Percentiles rank a stretch among this genome's conserved stretches.
Evolutionary conservation across 2,888 invertebrate species (phyloP).

Genomic region (Pollenia amentaria): DNA sequence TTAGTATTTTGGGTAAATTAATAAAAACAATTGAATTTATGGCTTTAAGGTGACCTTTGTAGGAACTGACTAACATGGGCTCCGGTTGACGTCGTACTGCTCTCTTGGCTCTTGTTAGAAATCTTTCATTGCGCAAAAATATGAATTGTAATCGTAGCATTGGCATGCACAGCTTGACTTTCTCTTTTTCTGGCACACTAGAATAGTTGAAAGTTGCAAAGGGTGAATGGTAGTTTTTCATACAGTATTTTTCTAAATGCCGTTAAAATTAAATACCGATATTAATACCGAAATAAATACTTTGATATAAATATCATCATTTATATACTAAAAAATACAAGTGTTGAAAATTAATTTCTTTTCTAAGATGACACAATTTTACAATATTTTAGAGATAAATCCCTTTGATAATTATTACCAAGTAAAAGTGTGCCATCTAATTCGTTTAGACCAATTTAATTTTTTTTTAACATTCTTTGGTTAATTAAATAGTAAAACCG

Average conservation of each 20-base stretch:
- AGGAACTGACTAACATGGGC: conserved; percentile 89
- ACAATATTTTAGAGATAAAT: no score
- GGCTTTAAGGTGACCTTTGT: conserved; percentile 89
- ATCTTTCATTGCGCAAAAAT: conserved; percentile 89
- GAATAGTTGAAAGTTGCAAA: conserved; percentile 26
- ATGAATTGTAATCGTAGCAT: conserved; percentile 88
- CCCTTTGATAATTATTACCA: no score
- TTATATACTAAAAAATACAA: no score
- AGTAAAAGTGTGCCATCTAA: no score
- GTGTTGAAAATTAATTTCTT: no score
- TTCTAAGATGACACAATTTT: no score
- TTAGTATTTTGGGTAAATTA: conserved; percentile 87
- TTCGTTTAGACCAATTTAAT: no score
- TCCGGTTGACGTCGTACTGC: conserved; percentile 86
- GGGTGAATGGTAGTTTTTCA: not conserved
- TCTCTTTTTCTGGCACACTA: conserved; percentile 81
- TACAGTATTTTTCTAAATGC: not conserved
- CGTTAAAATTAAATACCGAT: no score
- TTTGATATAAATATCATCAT: no score
- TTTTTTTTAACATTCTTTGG: no score
- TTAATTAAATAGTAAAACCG: no score
- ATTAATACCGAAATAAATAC: no score
- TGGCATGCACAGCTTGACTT: conserved; percentile 87
- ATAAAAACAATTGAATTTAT: conserved; percentile 89
- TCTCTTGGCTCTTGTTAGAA: conserved; percentile 89